These are phyloP conservation scores for Drosophila monieri DNA, from an alignment of 2,888 invertebrate species.

Conservation along the genomic window DNA sequence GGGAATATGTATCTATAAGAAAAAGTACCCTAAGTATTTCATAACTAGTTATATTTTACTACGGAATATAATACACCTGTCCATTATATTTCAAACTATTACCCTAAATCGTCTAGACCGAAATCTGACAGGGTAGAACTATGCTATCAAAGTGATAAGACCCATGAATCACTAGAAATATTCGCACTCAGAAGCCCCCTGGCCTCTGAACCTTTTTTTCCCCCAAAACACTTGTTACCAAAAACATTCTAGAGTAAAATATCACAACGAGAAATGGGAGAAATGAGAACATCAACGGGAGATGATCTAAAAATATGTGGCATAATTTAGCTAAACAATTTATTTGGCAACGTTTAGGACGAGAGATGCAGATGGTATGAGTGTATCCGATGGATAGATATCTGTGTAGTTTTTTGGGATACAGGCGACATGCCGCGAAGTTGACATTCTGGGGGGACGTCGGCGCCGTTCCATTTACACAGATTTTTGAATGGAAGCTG, in stretches of 20 bases:
- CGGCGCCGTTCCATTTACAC: conserved; percentile 68
- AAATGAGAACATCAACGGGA: conserved; percentile 22
- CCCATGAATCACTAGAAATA: conserved; percentile 21
- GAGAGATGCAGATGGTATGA: conserved; percentile 9
- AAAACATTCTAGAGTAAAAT: conserved; percentile 16
- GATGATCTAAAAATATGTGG: conserved; percentile 66
- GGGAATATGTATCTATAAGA: not conserved
- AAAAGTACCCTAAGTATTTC: not conserved
- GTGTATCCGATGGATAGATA: conserved; percentile 2
- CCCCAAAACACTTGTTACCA: not conserved
- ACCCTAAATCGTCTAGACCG: no score
- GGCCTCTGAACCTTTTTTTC: not conserved
- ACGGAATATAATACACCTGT: no score
- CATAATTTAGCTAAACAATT: conserved; percentile 62
- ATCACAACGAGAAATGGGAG: conserved; percentile 11
- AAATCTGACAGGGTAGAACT: conserved; percentile 7
- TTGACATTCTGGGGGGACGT: conserved; percentile 14
- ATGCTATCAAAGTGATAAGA: conserved; percentile 28
- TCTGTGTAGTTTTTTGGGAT: conserved; percentile 12
- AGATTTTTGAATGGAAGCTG: conserved; percentile 42
- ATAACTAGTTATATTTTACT: not conserved
- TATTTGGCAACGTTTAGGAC: conserved; percentile 43
- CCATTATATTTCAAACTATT: no score
- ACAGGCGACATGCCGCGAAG: conserved; percentile 38
- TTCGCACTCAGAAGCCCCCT: conserved; percentile 12